These are phyloP conservation scores for Volucella inanis DNA, from an alignment of 2,888 invertebrate genomes.

Conservation along the genomic window DNA sequence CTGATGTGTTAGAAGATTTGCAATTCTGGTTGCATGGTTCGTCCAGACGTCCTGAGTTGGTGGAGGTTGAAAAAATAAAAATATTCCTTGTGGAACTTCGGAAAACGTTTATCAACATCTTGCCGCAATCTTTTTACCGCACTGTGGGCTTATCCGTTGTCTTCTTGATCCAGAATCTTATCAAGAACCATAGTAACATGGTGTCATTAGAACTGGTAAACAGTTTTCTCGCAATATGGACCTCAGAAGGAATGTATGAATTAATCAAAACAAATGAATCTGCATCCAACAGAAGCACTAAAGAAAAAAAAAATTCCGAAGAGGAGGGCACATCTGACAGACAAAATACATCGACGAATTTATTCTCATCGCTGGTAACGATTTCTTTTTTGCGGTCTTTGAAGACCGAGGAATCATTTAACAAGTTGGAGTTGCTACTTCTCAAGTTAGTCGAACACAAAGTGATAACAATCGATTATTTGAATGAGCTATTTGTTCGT, in stretches of 20 bases:
- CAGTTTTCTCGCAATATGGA: constrained; percentile 75
- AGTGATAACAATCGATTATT: constrained; percentile 85
- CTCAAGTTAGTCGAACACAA: constrained; percentile 84
- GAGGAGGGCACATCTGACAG: constrained; percentile 23
- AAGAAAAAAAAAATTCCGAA: constrained; percentile 12
- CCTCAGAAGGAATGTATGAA: constrained; percentile 70
- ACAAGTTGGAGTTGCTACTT: constrained; percentile 83
- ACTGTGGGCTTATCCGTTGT: constrained; percentile 78
- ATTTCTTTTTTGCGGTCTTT: constrained; percentile 78
- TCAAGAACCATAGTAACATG: constrained; percentile 77
- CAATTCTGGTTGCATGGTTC: constrained; percentile 81
- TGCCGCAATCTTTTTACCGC: constrained; percentile 80
- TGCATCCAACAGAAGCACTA: neutral
- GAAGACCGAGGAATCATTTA: constrained; percentile 80
- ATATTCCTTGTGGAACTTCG: constrained; percentile 76
- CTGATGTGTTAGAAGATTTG: constrained; percentile 79
- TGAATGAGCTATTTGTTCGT: constrained; percentile 87
- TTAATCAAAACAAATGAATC: constrained; percentile 39
- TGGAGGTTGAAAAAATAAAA: constrained; percentile 74
- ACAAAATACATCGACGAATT: constrained; percentile 28
- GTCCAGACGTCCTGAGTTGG: constrained; percentile 77
- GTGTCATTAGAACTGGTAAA: constrained; percentile 76
- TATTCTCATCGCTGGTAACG: constrained; percentile 76
- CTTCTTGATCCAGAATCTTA: constrained; percentile 80
- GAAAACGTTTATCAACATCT: constrained; percentile 76